phyloP scores from a whole-genome alignment of 2,113 vertebrate species.

The Saguinus midas region DNA sequence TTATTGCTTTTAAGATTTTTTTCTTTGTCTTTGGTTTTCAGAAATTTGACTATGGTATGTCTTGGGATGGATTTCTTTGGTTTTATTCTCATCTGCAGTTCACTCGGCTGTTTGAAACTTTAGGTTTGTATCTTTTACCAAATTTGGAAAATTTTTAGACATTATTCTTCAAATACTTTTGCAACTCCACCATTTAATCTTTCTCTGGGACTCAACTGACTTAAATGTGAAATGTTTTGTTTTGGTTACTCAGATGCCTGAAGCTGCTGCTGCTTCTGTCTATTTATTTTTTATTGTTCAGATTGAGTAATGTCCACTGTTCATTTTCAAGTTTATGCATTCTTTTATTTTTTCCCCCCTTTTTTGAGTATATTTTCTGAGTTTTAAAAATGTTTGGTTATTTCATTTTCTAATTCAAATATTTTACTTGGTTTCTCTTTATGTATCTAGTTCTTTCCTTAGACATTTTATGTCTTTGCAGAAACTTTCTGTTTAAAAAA shows the following conservation, averaged over 20 bases:
- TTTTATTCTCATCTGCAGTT: background rate
- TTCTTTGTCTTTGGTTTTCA: background rate
- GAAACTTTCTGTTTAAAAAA: background rate
- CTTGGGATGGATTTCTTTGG: background rate
- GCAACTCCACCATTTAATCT: background rate
- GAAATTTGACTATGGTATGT: background rate
- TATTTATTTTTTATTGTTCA: background rate
- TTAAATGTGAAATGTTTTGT: background rate
- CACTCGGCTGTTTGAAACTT: background rate
- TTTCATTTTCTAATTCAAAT: background rate
- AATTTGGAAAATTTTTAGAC: background rate
- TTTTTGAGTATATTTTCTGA: background rate
- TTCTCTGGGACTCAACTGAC: background rate
- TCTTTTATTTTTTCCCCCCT: background rate
- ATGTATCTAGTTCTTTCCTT: background rate
- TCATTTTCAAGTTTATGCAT: background rate
- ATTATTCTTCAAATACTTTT: background rate
- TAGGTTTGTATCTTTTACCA: background rate
- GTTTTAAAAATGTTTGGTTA: background rate
- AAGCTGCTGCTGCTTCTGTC: accelerated
- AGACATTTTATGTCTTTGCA: background rate
- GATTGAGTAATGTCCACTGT: background rate
- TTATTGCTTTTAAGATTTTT: background rate
- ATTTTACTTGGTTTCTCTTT: background rate
- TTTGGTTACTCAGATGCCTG: background rate